phyloP scores from a whole-genome alignment of 2,888 invertebrate genomes.

The Adineta ricciae region DNA sequence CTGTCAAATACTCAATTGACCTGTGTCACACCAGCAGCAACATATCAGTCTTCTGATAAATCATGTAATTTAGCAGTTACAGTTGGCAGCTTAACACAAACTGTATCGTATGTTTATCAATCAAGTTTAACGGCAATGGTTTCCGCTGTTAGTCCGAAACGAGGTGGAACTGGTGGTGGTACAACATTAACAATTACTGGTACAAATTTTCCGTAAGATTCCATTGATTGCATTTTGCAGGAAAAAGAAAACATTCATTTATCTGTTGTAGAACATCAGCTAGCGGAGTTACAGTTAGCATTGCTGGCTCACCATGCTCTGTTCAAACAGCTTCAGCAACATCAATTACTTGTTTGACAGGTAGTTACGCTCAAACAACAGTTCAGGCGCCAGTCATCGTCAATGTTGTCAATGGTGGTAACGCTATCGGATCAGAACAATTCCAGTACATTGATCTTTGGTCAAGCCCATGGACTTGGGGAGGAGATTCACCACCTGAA shows the following conservation, averaged over 20 bases:
- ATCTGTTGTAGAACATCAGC: not conserved
- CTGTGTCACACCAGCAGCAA: slow-evolving; percentile 6
- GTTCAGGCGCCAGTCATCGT: slow-evolving; percentile 8
- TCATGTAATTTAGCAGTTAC: not conserved
- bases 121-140: slow-evolving; percentile 22
- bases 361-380: slow-evolving; percentile 18
- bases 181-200: slow-evolving; percentile 30
- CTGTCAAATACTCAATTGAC: not conserved
- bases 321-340: slow-evolving; percentile 5
- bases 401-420: not conserved
- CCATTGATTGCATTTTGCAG: not conserved
- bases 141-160: not conserved
- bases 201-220: slow-evolving; percentile 25
- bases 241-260: not conserved
- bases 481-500: slow-evolving; percentile 39
- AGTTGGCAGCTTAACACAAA: not conserved
- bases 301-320: slow-evolving; percentile 2
- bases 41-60: not conserved
- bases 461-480: slow-evolving; percentile 43
- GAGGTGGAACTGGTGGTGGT: slow-evolving; percentile 34
- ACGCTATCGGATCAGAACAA: slow-evolving; percentile 18
- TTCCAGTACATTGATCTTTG: slow-evolving; percentile 45
- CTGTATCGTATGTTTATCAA: slow-evolving; percentile 18
- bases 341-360: slow-evolving; percentile 27
- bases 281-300: not conserved